A percentile compares a stretch with the other conserved stretches of the same genome.
Evolutionary conservation across 2,797 vertebrate species (phyloP).

Genomic region (Cottoperca gobio): DNA sequence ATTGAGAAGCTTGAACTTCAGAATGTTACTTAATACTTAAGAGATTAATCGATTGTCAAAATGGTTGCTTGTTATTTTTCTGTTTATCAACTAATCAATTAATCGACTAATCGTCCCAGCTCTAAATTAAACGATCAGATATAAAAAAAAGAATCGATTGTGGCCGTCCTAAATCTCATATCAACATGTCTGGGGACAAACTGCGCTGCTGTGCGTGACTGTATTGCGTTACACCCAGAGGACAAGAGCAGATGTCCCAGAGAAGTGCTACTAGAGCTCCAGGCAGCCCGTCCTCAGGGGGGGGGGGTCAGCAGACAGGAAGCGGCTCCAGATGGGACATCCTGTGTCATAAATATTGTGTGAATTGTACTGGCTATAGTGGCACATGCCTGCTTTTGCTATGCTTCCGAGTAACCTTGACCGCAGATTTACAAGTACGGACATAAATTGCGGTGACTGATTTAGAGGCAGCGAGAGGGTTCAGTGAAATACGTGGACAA

Average conservation of each 20-base stretch:
- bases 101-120: neutral
- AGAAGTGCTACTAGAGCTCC: slow-evolving; percentile 63
- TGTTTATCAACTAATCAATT: neutral
- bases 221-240: slow-evolving; percentile 76
- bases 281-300: slow-evolving; percentile 52
- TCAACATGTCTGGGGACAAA: slow-evolving; percentile 54
- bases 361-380: slow-evolving; percentile 70
- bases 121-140: neutral
- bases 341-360: slow-evolving; percentile 80
- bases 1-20: neutral
- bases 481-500: slow-evolving; percentile 39
- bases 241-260: slow-evolving; percentile 75
- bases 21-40: neutral
- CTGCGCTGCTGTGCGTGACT: slow-evolving; percentile 33
- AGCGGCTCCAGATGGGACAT: slow-evolving; percentile 80
- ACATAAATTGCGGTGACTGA: slow-evolving; percentile 58
- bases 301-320: slow-evolving; percentile 58
- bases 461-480: slow-evolving; percentile 57
- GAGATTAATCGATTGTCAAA: neutral
- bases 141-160: neutral
- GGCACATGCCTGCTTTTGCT: slow-evolving; percentile 60
- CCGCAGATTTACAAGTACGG: slow-evolving; percentile 59
- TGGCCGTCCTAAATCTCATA: neutral
- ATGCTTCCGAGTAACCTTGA: slow-evolving; percentile 65
- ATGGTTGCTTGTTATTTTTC: neutral